Percentiles rank a stretch among this genome's conserved stretches.
Conservation (phyloP, 2,797 vertebrate species). For the Protosalanx chinensis region DNA sequence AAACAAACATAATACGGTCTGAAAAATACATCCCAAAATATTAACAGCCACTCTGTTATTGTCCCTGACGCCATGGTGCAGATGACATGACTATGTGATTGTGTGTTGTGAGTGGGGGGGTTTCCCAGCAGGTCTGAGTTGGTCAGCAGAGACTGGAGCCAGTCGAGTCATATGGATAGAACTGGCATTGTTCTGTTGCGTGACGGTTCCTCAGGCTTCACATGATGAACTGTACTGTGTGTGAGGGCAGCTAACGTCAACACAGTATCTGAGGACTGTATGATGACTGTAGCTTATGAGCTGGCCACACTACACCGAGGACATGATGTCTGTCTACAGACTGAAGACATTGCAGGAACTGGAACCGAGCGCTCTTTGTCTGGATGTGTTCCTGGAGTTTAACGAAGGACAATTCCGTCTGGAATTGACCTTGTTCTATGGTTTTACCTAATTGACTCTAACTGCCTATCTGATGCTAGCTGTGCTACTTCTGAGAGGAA, state of each 20-base stretch:
- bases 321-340: no score
- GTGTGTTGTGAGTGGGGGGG: background rate
- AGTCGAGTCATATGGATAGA: background rate
- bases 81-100: background rate
- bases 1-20: slow-evolving; percentile 17
- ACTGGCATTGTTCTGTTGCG: background rate
- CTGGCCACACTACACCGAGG: no score
- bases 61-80: background rate
- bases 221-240: no score
- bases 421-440: background rate
- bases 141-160: background rate
- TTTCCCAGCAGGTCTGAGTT: background rate
- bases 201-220: background rate
- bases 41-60: background rate
- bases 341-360: no score
- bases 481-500: background rate
- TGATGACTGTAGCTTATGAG: no score
- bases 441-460: background rate
- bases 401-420: no score
- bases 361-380: no score
- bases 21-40: slow-evolving; percentile 7
- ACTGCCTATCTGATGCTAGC: background rate
- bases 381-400: no score
- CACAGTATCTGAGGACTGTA: no score
- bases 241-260: no score